These are phyloP conservation scores for Lamellibrachia luymesi DNA, from an alignment of 1,140 invertebrate species.

Conservation along the genomic window DNA sequence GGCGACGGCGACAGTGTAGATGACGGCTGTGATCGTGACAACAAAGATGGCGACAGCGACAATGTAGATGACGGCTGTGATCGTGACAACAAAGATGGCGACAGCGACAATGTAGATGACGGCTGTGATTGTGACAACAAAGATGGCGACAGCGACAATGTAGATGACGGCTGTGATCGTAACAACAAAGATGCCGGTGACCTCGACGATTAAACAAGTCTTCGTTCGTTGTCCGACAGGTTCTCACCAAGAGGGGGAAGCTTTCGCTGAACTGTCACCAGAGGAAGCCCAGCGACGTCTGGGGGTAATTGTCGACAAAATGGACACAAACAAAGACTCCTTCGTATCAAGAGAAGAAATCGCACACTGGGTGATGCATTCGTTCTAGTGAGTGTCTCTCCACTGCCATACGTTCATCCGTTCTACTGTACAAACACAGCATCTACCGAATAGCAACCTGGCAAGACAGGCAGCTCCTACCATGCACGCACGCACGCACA, in stretches of 20 bases:
- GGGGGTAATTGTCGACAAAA: conserved; percentile 66
- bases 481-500: neutral
- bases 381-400: conserved; percentile 73
- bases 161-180: no score
- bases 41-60: no score
- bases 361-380: conserved; percentile 87
- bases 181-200: neutral
- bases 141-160: no score
- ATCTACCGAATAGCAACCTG: no score
- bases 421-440: no score
- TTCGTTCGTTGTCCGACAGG: neutral
- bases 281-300: neutral
- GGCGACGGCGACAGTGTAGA: no score
- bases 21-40: no score
- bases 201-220: neutral
- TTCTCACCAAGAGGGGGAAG: neutral
- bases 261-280: neutral
- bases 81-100: no score
- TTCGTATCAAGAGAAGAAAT: conserved; percentile 80
- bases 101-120: no score
- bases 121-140: neutral
- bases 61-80: no score
- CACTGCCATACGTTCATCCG: neutral
- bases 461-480: neutral
- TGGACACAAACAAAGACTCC: conserved; percentile 81